Evolutionary conservation across 2,888 invertebrate species (phyloP), one percentile per base, ranked within the genome.

Genomic region (Drosophila mercatorum): DNA sequence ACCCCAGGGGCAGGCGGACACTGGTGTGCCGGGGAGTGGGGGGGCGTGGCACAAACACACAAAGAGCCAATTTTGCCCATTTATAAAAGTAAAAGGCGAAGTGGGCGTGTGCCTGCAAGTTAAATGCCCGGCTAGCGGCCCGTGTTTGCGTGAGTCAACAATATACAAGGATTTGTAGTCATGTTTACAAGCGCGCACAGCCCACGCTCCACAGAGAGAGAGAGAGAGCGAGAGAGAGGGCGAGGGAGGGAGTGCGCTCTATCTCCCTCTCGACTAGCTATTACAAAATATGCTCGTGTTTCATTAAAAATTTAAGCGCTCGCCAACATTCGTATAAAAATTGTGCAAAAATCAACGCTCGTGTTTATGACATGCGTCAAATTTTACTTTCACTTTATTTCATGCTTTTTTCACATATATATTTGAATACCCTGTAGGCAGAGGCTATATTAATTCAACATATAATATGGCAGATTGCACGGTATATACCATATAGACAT

Each of bases 271-370:
- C n/a, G 28, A 26, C 40, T 22, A 26, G 57, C 75, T 73, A 87
- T 84, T 76, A 74, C 75, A 81, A 87, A 83, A 84, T 74, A 78
- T 88, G 83, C 83, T 77, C 85, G 88, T 75, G 81, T 84, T 85
- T 81, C 83, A 85, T 85, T 88, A 88, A 85, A 85, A 83, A 88
- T 85, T 75, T 68, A 85, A 81, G 73, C 69, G 57, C 59, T 55
- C 43, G 60, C 60, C 22, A 26, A 53, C 52, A 78, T 70, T 49
- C 52, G 56, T 47, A 57, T 49, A 56, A 66, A 56, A 68, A 69
- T 44, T 65, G 60, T 49, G 58, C 64, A 60, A 66, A 51, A 76
- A 75, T 73, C 69, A 65, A 70, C 60, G 66, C 47, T 55, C 68
- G 60, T 66, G 62, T 73, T 81, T 82, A 80, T 81, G 82, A 74